Percentiles rank a stretch among this genome's conserved stretches.
phyloP scores from a whole-genome alignment of 2,888 invertebrate genomes.

The Plagiodera versicolora region DNA sequence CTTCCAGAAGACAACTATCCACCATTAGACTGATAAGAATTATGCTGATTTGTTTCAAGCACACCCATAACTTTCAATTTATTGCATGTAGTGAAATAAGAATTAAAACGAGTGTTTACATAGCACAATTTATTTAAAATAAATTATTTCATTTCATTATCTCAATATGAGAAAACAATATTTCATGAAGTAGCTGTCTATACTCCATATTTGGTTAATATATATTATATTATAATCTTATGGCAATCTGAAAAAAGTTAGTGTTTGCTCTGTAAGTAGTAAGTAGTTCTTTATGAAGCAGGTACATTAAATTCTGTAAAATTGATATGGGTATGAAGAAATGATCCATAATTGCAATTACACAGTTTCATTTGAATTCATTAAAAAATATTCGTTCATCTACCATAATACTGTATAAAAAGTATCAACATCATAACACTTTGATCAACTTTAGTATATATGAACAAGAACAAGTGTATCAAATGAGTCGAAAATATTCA shows the following conservation, averaged over 20 bases:
- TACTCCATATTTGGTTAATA: slow-evolving; percentile 9
- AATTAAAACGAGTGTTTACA: not conserved
- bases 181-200: slow-evolving; percentile 3
- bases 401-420: not conserved
- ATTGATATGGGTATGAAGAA: no score
- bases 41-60: no score
- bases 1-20: no score
- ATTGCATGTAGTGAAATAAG: no score
- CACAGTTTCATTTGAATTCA: no score
- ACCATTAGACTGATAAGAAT: no score
- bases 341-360: no score
- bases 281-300: slow-evolving; percentile 9
- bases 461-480: not conserved
- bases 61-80: no score
- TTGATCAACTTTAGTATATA: not conserved
- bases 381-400: not conserved
- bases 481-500: not conserved
- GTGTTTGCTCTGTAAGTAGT: slow-evolving; percentile 11
- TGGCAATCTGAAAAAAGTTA: slow-evolving; percentile 16
- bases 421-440: not conserved
- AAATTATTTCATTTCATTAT: slow-evolving; percentile 22
- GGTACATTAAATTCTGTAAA: slow-evolving; percentile 1
- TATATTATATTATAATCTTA: slow-evolving; percentile 10
- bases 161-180: slow-evolving; percentile 24
- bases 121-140: slow-evolving; percentile 2